A percentile compares a stretch with the other conserved stretches of the same genome.
Conservation (phyloP, 2,113 vertebrate genomes). For the Microcebus jonahi region DNA sequence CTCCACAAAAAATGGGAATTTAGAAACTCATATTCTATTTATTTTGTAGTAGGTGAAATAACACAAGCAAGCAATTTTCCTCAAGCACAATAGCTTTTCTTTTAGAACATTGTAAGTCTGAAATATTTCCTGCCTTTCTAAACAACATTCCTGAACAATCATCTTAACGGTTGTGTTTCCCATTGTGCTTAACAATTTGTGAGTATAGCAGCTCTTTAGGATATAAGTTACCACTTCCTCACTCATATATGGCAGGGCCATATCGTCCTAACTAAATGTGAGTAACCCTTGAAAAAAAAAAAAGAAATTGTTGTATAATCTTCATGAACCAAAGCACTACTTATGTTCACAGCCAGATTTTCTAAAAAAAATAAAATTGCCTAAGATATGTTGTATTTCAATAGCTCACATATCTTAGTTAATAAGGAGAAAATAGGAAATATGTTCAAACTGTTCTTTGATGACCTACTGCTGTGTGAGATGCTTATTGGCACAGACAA, state of each 20-base stretch:
- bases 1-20: neutral
- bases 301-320: neutral
- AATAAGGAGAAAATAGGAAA: neutral
- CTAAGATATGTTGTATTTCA: neutral
- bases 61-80: neutral
- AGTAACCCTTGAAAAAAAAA: neutral
- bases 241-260: neutral
- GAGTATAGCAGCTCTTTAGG: neutral
- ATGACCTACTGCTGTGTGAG: no score
- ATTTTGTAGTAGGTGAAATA: neutral
- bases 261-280: neutral
- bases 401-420: neutral
- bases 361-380: neutral
- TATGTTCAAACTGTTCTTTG: neutral
- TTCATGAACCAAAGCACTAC: neutral
- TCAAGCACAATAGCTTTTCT: neutral
- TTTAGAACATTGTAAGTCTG: neutral
- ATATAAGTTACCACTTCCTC: neutral
- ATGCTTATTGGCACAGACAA: neutral
- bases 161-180: neutral
- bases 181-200: neutral
- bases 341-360: neutral
- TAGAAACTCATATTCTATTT: neutral
- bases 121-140: slow-evolving; percentile 36
- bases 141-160: neutral